These are phyloP conservation scores for Dasypolia templi DNA, from an alignment of 2,888 invertebrate genomes.

Conservation along the genomic window DNA sequence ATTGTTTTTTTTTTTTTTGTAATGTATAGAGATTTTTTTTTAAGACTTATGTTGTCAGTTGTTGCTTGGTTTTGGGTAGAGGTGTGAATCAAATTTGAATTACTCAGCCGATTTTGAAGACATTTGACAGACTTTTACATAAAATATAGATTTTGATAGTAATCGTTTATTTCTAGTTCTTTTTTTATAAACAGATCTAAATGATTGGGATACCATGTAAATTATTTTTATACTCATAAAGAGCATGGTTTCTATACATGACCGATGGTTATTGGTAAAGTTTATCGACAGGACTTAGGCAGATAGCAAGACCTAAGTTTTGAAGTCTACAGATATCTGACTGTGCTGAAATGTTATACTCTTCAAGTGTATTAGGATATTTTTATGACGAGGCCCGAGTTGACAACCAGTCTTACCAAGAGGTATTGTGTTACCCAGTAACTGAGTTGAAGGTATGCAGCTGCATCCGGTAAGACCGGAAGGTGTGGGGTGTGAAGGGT, in stretches of 20 bases:
- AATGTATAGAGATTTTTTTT: constrained; percentile 42
- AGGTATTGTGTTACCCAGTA: background rate
- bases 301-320: too few relatives aligned
- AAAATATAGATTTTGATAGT: background rate
- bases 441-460: background rate
- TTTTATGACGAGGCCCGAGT: background rate
- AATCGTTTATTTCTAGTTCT: background rate
- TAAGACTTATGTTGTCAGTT: constrained; percentile 42
- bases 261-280: too few relatives aligned
- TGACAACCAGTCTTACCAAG: background rate
- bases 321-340: background rate
- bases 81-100: constrained; percentile 20
- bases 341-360: background rate
- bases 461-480: constrained; percentile 12
- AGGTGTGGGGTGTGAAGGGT: too few relatives aligned
- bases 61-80: constrained; percentile 32
- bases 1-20: constrained; percentile 25
- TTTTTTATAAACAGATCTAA: background rate
- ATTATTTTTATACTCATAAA: background rate
- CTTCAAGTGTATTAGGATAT: background rate
- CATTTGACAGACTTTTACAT: background rate
- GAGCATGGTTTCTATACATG: background rate
- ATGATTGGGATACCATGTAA: background rate
- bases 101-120: background rate
- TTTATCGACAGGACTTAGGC: too few relatives aligned